phyloP scores from a whole-genome alignment of 2,797 vertebrate genomes.

The Paedocypris micromegethes region DNA sequence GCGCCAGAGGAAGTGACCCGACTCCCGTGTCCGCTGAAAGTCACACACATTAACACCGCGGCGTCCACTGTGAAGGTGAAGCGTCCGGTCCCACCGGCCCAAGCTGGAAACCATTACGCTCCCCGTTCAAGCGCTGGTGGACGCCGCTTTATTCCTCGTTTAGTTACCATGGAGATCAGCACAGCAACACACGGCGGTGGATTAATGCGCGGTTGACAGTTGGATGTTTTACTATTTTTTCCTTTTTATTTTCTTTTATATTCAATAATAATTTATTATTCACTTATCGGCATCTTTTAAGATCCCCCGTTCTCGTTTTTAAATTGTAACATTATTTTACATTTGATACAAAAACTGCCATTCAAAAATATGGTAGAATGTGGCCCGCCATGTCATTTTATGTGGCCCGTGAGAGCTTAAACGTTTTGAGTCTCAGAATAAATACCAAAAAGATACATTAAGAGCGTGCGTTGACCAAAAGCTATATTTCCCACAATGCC shows the following conservation, averaged over 20 bases:
- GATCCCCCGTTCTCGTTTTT: too few relatives aligned
- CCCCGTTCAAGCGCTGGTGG: constrained; percentile 28
- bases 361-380: too few relatives aligned
- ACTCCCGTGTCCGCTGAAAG: constrained; percentile 36
- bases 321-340: too few relatives aligned
- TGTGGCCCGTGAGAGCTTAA: too few relatives aligned
- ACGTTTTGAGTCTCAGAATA: too few relatives aligned
- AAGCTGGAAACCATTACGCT: constrained; percentile 21
- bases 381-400: too few relatives aligned
- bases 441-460: too few relatives aligned
- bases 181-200: neutral
- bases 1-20: constrained; percentile 30
- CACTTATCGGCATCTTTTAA: too few relatives aligned
- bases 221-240: constrained; percentile 7
- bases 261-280: too few relatives aligned
- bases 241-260: neutral
- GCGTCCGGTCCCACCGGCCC: constrained; percentile 13
- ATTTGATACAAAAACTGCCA: too few relatives aligned
- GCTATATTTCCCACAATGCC: too few relatives aligned
- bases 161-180: neutral
- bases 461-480: too few relatives aligned
- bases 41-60: constrained; percentile 42
- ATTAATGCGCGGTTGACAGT: neutral
- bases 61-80: constrained; percentile 34
- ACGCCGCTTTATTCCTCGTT: constrained; percentile 25